Percentiles rank a stretch among this genome's conserved stretches.
These are phyloP conservation scores for Craterocephalus amniculus DNA, from an alignment of 2,797 vertebrate genomes.

Conservation along the genomic window DNA sequence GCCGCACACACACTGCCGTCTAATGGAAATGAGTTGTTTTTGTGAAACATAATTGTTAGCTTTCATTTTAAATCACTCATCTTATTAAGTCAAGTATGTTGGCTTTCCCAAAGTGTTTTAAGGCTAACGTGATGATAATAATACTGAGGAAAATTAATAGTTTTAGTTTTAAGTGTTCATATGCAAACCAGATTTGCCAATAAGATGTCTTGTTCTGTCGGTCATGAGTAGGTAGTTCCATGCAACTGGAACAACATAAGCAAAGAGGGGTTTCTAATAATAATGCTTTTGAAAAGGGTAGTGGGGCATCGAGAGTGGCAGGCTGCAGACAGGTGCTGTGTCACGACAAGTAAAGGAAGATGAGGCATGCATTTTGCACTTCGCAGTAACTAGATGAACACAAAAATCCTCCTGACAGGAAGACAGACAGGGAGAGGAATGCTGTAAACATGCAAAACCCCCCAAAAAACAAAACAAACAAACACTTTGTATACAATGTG, in stretches of 20 bases:
- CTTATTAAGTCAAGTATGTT: background rate
- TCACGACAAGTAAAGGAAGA: slow-evolving; percentile 29
- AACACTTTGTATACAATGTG: slow-evolving; percentile 48
- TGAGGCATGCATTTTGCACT: slow-evolving; percentile 27
- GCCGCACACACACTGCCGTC: slow-evolving; percentile 12
- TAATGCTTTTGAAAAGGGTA: slow-evolving; percentile 47
- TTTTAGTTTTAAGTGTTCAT: background rate
- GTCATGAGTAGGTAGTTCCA: slow-evolving; percentile 8
- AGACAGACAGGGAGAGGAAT: slow-evolving; percentile 39
- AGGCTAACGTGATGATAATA: too few species aligned
- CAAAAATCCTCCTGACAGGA: slow-evolving; percentile 24
- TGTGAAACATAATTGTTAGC: background rate
- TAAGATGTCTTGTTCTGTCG: slow-evolving; percentile 14
- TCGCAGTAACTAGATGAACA: slow-evolving; percentile 48
- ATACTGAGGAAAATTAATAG: too few species aligned
- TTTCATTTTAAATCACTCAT: background rate
- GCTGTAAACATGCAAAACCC: slow-evolving; percentile 47
- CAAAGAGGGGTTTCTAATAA: slow-evolving; percentile 44
- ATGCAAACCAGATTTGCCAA: slow-evolving; percentile 5
- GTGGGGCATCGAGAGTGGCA: slow-evolving; percentile 17
- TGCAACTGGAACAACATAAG: slow-evolving; percentile 36
- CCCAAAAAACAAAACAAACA: slow-evolving; percentile 42
- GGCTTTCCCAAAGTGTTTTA: too few species aligned
- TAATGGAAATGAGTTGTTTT: background rate
- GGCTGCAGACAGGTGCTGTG: slow-evolving; percentile 32